Conservation (phyloP, 2,113 vertebrate genomes). For the Tapirus terrestris region DNA sequence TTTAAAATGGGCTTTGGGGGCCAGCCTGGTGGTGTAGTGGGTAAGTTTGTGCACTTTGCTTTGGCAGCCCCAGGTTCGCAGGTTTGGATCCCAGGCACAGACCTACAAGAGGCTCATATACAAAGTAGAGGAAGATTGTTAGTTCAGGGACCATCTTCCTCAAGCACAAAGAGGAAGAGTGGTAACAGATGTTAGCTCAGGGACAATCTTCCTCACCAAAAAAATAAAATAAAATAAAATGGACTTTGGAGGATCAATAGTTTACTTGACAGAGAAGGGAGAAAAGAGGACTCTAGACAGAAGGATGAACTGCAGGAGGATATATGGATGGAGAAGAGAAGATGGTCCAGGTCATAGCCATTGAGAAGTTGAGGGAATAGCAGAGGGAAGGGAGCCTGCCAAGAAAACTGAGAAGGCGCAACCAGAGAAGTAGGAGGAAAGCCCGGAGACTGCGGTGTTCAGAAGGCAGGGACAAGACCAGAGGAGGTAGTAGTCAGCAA, state of each 20-base stretch:
- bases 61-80: too few species aligned
- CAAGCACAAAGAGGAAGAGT: too few species aligned
- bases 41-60: too few species aligned
- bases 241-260: not conserved
- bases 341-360: not conserved
- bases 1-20: not conserved
- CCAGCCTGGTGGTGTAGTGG: too few species aligned
- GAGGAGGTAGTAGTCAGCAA: accelerated
- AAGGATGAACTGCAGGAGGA: not conserved
- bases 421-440: not conserved
- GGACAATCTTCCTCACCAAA: too few species aligned
- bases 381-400: not conserved
- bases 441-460: too few species aligned
- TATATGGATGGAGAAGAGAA: not conserved
- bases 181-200: too few species aligned
- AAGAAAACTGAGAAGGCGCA: not conserved
- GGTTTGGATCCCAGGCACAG: not conserved
- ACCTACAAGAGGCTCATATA: too few species aligned
- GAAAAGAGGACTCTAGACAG: not conserved
- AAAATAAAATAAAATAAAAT: not conserved
- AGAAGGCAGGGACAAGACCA: not conserved
- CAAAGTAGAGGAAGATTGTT: too few species aligned
- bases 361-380: not conserved
- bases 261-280: not conserved
- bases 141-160: too few species aligned